Conservation (phyloP, 2,113 vertebrate genomes). For the Bostrychus sinensis region DNA sequence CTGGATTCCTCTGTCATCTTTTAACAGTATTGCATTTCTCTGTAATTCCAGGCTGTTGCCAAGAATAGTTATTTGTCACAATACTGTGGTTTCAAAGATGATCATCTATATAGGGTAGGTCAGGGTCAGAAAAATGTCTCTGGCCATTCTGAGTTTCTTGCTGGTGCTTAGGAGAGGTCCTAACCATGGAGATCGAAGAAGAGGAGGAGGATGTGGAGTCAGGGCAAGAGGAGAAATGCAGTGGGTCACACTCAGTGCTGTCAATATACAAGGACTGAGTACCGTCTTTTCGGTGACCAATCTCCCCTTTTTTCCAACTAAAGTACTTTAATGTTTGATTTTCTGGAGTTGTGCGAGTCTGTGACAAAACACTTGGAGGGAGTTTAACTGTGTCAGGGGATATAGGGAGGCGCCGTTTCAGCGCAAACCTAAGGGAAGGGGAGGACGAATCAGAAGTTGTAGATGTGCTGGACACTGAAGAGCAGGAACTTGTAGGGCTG, state of each 20-base stretch:
- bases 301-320: conserved; percentile 77
- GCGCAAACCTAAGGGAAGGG: conserved; percentile 75
- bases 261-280: conserved; percentile 86
- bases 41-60: neutral
- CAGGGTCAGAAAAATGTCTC: conserved; percentile 89
- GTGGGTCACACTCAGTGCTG: conserved; percentile 55
- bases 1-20: neutral
- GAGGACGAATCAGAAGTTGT: conserved; percentile 59
- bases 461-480: conserved; percentile 73
- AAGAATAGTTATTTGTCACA: neutral
- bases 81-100: conserved; percentile 37
- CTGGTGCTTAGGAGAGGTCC: conserved; percentile 28
- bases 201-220: conserved; percentile 52
- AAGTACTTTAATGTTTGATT: neutral
- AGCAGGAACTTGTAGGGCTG: conserved; percentile 51
- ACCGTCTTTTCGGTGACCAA: conserved; percentile 84
- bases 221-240: conserved; percentile 53
- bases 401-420: conserved; percentile 82
- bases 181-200: conserved; percentile 32
- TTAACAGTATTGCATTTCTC: neutral
- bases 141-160: conserved; percentile 57
- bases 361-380: conserved; percentile 73
- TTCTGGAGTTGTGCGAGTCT: conserved; percentile 7
- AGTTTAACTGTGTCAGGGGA: conserved; percentile 87
- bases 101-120: conserved; percentile 69